These are phyloP conservation scores for Silurus aristotelis DNA, from an alignment of 2,797 vertebrate species.

Conservation along the genomic window DNA sequence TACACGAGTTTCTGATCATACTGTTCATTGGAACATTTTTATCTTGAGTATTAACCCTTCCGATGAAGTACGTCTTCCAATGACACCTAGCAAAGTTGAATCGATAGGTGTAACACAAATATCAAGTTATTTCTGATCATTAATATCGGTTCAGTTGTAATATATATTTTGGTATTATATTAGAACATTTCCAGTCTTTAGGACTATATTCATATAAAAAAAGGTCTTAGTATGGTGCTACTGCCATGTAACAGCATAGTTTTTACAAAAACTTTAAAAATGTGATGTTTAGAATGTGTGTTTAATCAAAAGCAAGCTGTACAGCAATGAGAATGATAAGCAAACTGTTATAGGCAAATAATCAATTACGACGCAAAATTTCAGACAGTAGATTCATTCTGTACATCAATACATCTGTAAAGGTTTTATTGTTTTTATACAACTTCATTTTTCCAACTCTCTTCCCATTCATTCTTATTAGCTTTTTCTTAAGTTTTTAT, in stretches of 20 bases:
- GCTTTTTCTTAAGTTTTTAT: no score
- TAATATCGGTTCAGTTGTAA: not conserved
- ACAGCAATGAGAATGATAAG: not conserved
- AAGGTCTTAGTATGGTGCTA: not conserved
- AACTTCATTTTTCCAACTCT: not conserved
- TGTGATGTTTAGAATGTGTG: not conserved
- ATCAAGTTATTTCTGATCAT: not conserved
- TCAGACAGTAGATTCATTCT: not conserved
- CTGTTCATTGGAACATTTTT: not conserved
- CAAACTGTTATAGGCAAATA: not conserved
- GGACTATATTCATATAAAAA: not conserved
- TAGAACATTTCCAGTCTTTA: not conserved
- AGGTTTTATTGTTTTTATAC: not conserved
- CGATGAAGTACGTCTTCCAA: not conserved
- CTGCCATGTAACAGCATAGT: not conserved
- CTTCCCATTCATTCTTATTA: not conserved
- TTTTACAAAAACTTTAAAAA: not conserved
- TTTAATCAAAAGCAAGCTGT: not conserved
- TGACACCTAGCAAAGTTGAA: not conserved
- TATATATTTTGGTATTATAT: not conserved
- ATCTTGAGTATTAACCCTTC: not conserved
- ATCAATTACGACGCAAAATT: not conserved
- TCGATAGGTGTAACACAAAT: not conserved
- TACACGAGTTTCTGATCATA: no score
- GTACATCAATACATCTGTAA: not conserved